A percentile compares a stretch with the other conserved stretches of the same genome.
These are phyloP conservation scores for Cancer borealis DNA, from an alignment of 2,888 invertebrate species.

Conservation along the genomic window DNA sequence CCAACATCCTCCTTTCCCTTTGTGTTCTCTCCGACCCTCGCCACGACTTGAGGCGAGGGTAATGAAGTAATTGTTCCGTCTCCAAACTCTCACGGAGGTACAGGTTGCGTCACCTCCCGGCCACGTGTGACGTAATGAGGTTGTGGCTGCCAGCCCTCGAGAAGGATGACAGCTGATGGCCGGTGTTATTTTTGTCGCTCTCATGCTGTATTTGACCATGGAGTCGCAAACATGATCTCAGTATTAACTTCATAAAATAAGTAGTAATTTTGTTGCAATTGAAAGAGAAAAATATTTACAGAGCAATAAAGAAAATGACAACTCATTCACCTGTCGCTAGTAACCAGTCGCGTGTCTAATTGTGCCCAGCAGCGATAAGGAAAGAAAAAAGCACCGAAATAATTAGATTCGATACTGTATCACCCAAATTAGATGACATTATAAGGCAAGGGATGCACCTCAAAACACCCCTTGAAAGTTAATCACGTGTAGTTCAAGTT, in stretches of 20 bases:
- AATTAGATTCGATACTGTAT: neutral
- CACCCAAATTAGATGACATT: neutral
- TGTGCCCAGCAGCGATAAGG: neutral
- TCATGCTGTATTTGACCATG: neutral
- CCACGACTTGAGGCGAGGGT: neutral
- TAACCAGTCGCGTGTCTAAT: neutral
- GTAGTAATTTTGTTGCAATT: neutral
- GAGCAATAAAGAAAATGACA: constrained; percentile 6
- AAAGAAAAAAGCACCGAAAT: neutral
- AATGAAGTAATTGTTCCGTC: constrained; percentile 30
- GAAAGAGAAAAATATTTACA: neutral
- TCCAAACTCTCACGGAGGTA: neutral
- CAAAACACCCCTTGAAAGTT: neutral
- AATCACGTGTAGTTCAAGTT: neutral
- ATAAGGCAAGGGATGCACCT: neutral
- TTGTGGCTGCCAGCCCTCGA: neutral
- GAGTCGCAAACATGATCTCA: neutral
- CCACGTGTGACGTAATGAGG: constrained; percentile 15
- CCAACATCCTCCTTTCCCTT: neutral
- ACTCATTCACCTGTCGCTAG: neutral
- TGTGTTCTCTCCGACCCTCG: neutral
- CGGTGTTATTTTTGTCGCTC: neutral
- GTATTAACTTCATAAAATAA: neutral
- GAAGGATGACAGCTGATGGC: neutral
- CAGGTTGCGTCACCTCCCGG: neutral